Evolutionary conservation across 2,797 vertebrate species (phyloP), one percentile per base, ranked within the genome.

Genomic region (Antennarius maculatus): DNA sequence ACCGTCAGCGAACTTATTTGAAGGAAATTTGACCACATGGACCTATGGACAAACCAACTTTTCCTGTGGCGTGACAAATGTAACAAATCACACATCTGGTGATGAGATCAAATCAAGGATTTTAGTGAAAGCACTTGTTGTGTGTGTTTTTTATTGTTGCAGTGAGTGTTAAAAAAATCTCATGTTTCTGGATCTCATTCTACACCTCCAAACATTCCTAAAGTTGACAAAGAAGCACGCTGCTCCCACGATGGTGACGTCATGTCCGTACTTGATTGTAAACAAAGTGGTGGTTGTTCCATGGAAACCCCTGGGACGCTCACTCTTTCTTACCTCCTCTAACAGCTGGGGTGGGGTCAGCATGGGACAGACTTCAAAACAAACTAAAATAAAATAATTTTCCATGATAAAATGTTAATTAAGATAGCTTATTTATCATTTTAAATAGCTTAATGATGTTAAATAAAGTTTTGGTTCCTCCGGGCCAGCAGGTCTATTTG

Each of bases 241-340:
- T 48, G 66, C 72, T 89, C 84, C 81, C 73, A 50, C 65, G 68
- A 74, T 31, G 47, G 76, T 81, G 86, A 89, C 72, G 61, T 88
- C 82, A 91, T 71, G 60, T 74, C 67, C 80, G 14, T 42, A 43
- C 72, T 82, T 82, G 81, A 87, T 66, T 85, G 77, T 46, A 69
- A 86, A 88, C 87, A 87, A 71, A 81, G 68, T 53, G 62, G 47
- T 54, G 27, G 75, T 87, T 90, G 80, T 83, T 86, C 66, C 71
- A 49, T 16, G 46, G 52, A 47, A 71, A 71, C 69, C 68, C 71
- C n/a, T 15, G 60, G 66, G 69, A 80, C 55, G 51, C 68, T 76
- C 76, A 74, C 74, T 17, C 61, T 74, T 57, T 51, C 59, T 66
- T 61, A 51, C 28, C 17, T 49, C 71, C 42, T 47, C 61, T 43